Percentiles rank a stretch among this genome's conserved stretches.
phyloP scores from a whole-genome alignment of 2,113 vertebrate genomes.

The Heterocephalus glaber region DNA sequence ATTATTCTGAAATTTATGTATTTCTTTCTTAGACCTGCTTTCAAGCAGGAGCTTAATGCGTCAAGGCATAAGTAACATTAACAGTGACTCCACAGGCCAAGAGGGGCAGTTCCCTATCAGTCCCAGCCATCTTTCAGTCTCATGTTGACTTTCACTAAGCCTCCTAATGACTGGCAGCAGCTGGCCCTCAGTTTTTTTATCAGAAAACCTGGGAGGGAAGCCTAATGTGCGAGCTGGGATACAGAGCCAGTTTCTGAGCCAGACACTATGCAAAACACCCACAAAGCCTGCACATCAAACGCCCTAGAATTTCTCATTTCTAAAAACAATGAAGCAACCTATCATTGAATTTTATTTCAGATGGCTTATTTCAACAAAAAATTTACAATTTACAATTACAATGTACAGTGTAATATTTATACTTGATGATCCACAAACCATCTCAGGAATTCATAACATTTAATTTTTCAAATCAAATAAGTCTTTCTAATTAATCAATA shows the following conservation, averaged over 20 bases:
- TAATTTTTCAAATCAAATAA: not conserved
- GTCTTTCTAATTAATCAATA: not conserved
- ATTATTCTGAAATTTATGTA: not conserved
- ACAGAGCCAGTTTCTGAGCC: slow-evolving; percentile 54
- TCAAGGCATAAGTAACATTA: not conserved
- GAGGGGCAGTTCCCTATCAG: not conserved
- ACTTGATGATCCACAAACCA: not conserved
- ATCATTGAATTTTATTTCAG: not conserved
- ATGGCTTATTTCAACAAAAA: not conserved
- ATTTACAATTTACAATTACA: not conserved
- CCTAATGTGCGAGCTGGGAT: slow-evolving; percentile 55
- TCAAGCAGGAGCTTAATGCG: not conserved
- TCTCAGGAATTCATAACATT: not conserved
- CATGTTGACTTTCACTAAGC: slow-evolving; percentile 63
- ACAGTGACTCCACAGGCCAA: not conserved
- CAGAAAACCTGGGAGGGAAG: slow-evolving; percentile 73
- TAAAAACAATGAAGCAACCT: not conserved
- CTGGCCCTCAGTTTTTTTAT: slow-evolving; percentile 75
- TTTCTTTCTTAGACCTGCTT: not conserved
- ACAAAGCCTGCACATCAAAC: not conserved
- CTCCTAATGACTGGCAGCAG: slow-evolving; percentile 76
- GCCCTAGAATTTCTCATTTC: slow-evolving; percentile 40
- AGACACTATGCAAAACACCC: slow-evolving; percentile 18
- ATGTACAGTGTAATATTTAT: not conserved
- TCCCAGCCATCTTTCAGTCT: not conserved